These are phyloP conservation scores for Drosophila melanogaster DNA, from an alignment of 1,140 invertebrate genomes.

Conservation along the genomic window DNA sequence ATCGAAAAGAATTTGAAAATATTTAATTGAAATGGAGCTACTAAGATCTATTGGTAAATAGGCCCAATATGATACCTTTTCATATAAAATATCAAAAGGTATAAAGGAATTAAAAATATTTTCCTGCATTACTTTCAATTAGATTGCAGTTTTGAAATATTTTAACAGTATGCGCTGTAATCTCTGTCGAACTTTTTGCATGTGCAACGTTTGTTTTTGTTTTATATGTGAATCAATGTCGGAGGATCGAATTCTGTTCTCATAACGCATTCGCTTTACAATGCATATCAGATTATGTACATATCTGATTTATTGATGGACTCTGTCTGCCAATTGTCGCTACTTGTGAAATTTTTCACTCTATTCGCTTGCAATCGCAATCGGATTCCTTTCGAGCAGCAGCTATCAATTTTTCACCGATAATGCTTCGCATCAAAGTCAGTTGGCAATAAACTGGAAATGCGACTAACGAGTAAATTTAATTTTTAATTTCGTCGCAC, in stretches of 20 bases:
- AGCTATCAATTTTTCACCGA: constrained; percentile 61
- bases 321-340: constrained; percentile 22
- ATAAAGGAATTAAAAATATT: too few species aligned
- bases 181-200: too few species aligned
- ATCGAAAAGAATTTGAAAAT: not conserved
- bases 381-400: constrained; percentile 23
- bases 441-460: constrained; percentile 68
- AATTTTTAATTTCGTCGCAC: constrained; percentile 71
- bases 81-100: too few species aligned
- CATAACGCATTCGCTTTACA: constrained; percentile 26
- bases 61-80: too few species aligned
- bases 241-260: constrained; percentile 2
- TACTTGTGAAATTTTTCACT: constrained; percentile 28
- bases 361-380: constrained; percentile 11
- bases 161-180: too few species aligned
- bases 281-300: constrained; percentile 10
- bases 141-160: too few species aligned
- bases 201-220: not conserved
- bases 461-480: constrained; percentile 74
- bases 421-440: constrained; percentile 66
- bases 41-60: too few species aligned
- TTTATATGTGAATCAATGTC: not conserved
- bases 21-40: not conserved
- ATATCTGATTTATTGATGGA: constrained; percentile 25
- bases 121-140: too few species aligned